These are phyloP conservation scores for Nudaria mundana DNA, from an alignment of 2,888 invertebrate species.

Conservation along the genomic window DNA sequence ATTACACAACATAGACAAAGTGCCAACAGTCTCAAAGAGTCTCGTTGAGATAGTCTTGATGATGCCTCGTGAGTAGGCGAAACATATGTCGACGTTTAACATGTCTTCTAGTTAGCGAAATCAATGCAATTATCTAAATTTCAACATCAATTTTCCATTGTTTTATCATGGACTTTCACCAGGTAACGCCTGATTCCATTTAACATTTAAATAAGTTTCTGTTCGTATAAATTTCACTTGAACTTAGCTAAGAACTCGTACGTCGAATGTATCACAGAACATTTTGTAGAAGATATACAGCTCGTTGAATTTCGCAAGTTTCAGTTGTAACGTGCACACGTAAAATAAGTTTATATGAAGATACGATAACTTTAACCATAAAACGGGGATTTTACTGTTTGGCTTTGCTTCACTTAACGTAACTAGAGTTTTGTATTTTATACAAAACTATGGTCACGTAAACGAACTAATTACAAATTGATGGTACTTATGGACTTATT, in stretches of 20 bases:
- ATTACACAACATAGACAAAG: too few species aligned
- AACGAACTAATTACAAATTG: slow-evolving; percentile 1
- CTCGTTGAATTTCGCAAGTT: slow-evolving; percentile 24
- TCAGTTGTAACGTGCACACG: slow-evolving; percentile 24
- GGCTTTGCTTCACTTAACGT: slow-evolving; percentile 30
- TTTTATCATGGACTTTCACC: too few species aligned
- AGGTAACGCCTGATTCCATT: too few species aligned
- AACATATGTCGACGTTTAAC: too few species aligned
- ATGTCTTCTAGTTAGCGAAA: too few species aligned
- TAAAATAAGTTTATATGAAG: slow-evolving; percentile 28
- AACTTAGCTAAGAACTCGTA: slow-evolving; percentile 8
- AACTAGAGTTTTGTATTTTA: slow-evolving; percentile 39
- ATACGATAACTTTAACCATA: slow-evolving; percentile 36
- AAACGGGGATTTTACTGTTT: slow-evolving; percentile 39
- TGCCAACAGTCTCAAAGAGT: too few species aligned
- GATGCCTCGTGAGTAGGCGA: too few species aligned
- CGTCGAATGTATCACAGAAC: slow-evolving; percentile 13
- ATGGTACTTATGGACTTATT: not conserved
- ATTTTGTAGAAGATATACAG: slow-evolving; percentile 19
- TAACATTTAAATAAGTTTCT: too few species aligned
- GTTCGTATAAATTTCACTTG: slow-evolving; percentile 4
- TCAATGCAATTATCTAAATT: too few species aligned
- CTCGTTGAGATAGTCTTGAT: too few species aligned
- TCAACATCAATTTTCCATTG: too few species aligned
- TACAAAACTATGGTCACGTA: too few species aligned